phyloP scores from a whole-genome alignment of 2,888 invertebrate genomes.

The Muschampia plurimacula region DNA sequence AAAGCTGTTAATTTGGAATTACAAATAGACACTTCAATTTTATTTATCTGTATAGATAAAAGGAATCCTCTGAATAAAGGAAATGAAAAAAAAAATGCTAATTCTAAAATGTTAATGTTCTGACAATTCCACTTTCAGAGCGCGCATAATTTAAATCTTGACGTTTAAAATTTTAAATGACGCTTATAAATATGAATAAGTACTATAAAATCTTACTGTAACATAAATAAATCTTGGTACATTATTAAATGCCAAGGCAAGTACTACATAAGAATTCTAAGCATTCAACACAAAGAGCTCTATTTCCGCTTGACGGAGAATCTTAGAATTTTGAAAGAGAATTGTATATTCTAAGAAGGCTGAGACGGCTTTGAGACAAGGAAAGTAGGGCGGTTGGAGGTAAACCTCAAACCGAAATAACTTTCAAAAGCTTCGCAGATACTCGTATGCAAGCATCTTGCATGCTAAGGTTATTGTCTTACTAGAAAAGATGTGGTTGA shows the following conservation, averaged over 20 bases:
- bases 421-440: constrained; percentile 19
- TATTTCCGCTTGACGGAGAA: constrained; percentile 8
- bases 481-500: background rate
- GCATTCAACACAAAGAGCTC: background rate
- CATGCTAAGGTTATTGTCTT: background rate
- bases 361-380: constrained; percentile 12
- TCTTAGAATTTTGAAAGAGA: constrained; percentile 17
- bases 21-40: too few species aligned
- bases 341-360: constrained; percentile 20
- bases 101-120: too few species aligned
- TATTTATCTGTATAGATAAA: too few species aligned
- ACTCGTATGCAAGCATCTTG: background rate
- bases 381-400: constrained; percentile 20
- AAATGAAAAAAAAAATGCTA: too few species aligned
- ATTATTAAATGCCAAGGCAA: background rate
- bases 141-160: too few species aligned
- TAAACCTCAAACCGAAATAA: constrained; percentile 16
- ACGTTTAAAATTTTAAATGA: background rate
- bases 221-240: background rate
- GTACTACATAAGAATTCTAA: constrained; percentile 13
- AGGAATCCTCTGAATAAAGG: too few species aligned
- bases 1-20: too few species aligned
- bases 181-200: background rate
- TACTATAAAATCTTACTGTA: background rate
- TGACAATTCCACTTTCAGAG: too few species aligned